Evolutionary conservation across 2,797 vertebrate genomes (phyloP).

Genomic region (Agapornis canus): DNA sequence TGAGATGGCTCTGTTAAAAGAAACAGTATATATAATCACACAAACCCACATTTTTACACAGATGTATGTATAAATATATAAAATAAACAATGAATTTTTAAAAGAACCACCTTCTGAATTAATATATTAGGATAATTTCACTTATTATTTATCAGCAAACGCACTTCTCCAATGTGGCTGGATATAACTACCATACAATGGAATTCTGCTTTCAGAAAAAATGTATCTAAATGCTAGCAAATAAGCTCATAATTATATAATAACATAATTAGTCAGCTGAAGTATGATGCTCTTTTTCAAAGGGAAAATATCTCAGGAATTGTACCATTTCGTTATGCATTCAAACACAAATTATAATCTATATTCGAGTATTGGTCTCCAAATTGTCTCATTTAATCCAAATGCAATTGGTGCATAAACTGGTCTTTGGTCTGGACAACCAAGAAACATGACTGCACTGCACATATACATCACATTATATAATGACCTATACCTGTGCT

Average conservation of each 20-base stretch:
- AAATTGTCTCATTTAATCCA: background rate
- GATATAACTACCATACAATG: background rate
- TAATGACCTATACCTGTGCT: background rate
- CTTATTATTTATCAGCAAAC: background rate
- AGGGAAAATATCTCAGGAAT: background rate
- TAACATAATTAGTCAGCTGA: background rate
- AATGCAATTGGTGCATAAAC: background rate
- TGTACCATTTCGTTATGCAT: background rate
- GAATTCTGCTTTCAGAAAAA: background rate
- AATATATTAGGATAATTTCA: background rate
- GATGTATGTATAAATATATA: background rate
- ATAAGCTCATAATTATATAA: background rate
- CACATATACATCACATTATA: background rate
- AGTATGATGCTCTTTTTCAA: background rate
- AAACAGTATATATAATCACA: background rate
- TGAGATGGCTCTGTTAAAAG: conserved; percentile 83
- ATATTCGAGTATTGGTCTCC: background rate
- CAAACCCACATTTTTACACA: background rate
- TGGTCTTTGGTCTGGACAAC: background rate
- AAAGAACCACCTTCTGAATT: background rate
- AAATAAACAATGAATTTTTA: background rate
- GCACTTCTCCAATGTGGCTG: background rate
- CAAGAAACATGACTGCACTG: background rate
- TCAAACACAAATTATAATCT: background rate
- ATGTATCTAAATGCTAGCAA: background rate